Base-by-base conservation (phyloP, 2,888 invertebrate genomes). In the Melanophora roralis region DNA sequence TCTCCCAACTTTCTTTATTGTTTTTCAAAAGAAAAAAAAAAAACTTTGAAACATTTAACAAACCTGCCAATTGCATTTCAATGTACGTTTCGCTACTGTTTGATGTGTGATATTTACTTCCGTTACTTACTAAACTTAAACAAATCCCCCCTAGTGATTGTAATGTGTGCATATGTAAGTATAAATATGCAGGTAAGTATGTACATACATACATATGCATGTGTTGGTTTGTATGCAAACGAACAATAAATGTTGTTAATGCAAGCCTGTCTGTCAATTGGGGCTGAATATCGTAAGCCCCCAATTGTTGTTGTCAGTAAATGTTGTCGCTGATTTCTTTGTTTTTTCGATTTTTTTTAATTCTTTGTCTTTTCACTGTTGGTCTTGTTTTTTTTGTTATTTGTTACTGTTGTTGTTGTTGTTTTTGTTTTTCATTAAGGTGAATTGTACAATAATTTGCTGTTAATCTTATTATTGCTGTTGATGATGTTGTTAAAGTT, bases 41-140 rank as follows among this genome's bases (percentile, higher is more conserved):
- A 27, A 27, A 3, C 3, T 27, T 27, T 5, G 6, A 27, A 27
- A 40, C 34, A 27, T 64, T 79, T 57, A 55, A 40, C n/a, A 45
- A 53, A 65, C 34, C n/a, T 72, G 62, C 11, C 76, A 72, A 71
- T 68, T 67, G 62, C 36, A 43, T 72, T 68, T 67, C 79, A 47
- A 65, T 65, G n/a, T n/a, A 14, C 45, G 27, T 43, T 49, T 62
- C 49, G 62, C 8, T 16, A 60, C 40, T 49, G 53, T 67, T 75
- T 55, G 67, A 76, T 47, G 34, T 65, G 40, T 49, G 49, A 68
- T 57, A 43, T 40, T 21, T 40, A 45, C 49, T 74, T 57, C 68
- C 57, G 21, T 23, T 12, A 5, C 7, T n/a, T 21, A 38, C 6
- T 38, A 36, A n/a, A 16, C 8, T 23, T 21, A 36, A 8, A 34